A percentile compares a stretch with the other conserved stretches of the same genome.
These are phyloP conservation scores for Nothoprocta pentlandii DNA, from an alignment of 2,113 vertebrate genomes.

Conservation along the genomic window DNA sequence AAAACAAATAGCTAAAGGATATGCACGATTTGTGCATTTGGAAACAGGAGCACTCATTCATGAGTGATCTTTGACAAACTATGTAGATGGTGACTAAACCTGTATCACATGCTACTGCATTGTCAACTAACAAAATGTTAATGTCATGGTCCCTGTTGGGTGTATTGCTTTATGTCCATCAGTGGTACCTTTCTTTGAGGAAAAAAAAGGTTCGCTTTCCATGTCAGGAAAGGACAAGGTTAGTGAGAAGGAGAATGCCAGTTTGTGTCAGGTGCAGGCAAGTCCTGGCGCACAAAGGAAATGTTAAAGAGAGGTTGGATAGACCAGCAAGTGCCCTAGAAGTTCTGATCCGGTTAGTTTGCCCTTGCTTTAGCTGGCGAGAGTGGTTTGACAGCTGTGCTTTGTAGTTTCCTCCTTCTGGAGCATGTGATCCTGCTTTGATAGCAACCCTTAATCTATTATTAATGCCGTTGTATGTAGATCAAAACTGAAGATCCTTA, in stretches of 20 bases:
- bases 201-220: not conserved
- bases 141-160: not conserved
- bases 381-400: slow-evolving; percentile 30
- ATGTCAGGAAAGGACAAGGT: not conserved
- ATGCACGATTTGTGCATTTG: not conserved
- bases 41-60: not conserved
- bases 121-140: not conserved
- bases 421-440: slow-evolving; percentile 59
- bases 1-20: not conserved
- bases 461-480: slow-evolving; percentile 68
- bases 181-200: not conserved
- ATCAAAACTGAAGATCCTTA: slow-evolving; percentile 67
- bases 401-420: slow-evolving; percentile 54
- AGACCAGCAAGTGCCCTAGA: not conserved
- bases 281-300: not conserved
- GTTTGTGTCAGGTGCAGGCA: not conserved
- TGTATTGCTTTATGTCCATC: not conserved
- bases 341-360: not conserved
- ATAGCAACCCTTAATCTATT: slow-evolving; percentile 73
- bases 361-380: slow-evolving; percentile 32
- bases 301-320: not conserved
- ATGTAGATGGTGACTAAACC: not conserved
- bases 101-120: not conserved
- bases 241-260: not conserved
- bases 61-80: not conserved